Conservation (phyloP, 1,140 invertebrate species). For the Euura saliciscinereae region DNA sequence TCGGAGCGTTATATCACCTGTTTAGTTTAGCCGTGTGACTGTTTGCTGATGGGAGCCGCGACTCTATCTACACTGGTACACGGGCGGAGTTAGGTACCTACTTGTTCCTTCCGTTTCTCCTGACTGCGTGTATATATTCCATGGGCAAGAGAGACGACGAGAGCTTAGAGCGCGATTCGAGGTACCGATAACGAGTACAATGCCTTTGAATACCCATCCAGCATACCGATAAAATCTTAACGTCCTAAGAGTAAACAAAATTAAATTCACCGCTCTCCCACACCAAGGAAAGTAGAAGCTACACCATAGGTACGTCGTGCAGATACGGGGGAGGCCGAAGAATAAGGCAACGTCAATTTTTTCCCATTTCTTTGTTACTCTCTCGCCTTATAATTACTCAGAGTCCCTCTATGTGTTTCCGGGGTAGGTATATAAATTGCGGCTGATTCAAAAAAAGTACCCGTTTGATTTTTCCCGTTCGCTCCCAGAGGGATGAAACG, state of each 20-base stretch:
- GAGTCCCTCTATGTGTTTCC: too few relatives aligned
- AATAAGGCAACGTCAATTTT: too few relatives aligned
- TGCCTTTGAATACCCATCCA: constrained; percentile 49
- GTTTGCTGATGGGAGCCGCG: constrained; percentile 30
- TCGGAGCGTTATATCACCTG: neutral
- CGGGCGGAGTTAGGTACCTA: constrained; percentile 24
- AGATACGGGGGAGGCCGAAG: too few relatives aligned
- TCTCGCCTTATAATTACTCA: too few relatives aligned
- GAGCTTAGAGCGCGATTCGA: constrained; percentile 45
- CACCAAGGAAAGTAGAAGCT: too few relatives aligned
- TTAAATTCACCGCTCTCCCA: constrained; percentile 41
- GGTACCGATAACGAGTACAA: constrained; percentile 47
- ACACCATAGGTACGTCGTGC: too few relatives aligned
- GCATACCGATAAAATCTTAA: constrained; percentile 52
- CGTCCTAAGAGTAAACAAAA: constrained; percentile 48
- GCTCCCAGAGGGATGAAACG: constrained; percentile 34
- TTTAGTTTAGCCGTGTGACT: neutral
- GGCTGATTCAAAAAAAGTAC: constrained; percentile 35
- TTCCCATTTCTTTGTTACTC: too few relatives aligned
- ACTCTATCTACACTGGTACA: constrained; percentile 26
- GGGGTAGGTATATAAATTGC: neutral
- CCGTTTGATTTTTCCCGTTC: constrained; percentile 54
- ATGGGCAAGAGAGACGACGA: constrained; percentile 5
- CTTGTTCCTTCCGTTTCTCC: neutral
- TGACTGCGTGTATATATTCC: neutral